phyloP scores from a whole-genome alignment of 2,888 invertebrate species.

The Celastrina argiolus region DNA sequence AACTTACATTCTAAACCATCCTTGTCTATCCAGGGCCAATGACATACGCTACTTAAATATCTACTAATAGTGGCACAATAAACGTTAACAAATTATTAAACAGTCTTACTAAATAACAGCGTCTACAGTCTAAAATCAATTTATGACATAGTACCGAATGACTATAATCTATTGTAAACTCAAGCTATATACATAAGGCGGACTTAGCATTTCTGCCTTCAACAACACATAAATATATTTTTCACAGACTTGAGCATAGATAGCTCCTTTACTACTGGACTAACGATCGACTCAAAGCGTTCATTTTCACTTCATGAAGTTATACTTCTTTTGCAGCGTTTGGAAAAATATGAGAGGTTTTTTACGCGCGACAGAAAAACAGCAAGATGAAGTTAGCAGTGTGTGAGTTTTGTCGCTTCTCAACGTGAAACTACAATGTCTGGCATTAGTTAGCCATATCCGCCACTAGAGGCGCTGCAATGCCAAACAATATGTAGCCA shows the following conservation, averaged over 20 bases:
- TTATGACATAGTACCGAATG: constrained; percentile 15
- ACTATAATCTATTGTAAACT: constrained; percentile 15
- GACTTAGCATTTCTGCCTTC: not conserved
- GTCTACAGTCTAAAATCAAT: constrained; percentile 14
- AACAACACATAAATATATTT: not conserved
- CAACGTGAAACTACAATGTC: too few species aligned
- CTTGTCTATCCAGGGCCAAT: not conserved
- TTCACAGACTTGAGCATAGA: not conserved
- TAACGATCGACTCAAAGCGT: not conserved
- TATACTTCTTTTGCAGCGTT: too few species aligned
- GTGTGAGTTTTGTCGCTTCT: too few species aligned
- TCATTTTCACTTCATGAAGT: not conserved
- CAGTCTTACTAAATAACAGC: constrained; percentile 25
- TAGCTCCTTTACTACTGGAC: not conserved
- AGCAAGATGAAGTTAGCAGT: too few species aligned
- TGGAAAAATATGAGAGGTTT: too few species aligned
- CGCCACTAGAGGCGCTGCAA: too few species aligned
- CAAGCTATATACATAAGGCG: constrained; percentile 18
- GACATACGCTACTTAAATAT: constrained; percentile 20
- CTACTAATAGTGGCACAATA: constrained; percentile 24
- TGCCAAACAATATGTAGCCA: too few species aligned
- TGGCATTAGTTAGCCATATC: too few species aligned
- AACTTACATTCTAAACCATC: not conserved
- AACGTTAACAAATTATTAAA: constrained; percentile 24
- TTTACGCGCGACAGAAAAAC: too few species aligned